Conservation (phyloP, 2,888 invertebrate species). For the Pogonocherus hispidulus region DNA sequence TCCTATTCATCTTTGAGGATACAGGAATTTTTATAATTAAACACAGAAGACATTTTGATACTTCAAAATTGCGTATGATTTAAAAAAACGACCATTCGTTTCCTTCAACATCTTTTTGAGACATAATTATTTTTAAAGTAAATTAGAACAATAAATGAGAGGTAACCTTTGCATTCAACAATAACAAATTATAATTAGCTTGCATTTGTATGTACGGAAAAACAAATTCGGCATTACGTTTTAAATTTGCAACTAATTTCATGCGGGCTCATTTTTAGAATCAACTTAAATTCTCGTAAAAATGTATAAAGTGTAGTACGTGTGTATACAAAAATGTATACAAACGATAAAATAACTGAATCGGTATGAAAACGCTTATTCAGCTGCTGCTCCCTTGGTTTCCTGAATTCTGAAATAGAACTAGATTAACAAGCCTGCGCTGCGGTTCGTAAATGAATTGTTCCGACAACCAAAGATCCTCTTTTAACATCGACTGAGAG, state of each 20-base stretch:
- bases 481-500: slow-evolving; percentile 15
- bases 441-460: slow-evolving; percentile 25
- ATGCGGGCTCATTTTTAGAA: background rate
- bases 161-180: background rate
- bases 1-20: no score
- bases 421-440: slow-evolving; percentile 18
- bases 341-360: slow-evolving; percentile 12
- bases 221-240: background rate
- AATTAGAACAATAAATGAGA: background rate
- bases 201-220: background rate
- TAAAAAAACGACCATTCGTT: no score
- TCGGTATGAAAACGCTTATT: slow-evolving; percentile 19
- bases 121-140: slow-evolving; percentile 5
- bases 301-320: slow-evolving; percentile 1
- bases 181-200: background rate
- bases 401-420: slow-evolving; percentile 32
- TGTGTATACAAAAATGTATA: slow-evolving; percentile 23
- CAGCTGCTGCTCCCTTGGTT: slow-evolving; percentile 10
- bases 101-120: background rate
- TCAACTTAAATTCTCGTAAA: background rate
- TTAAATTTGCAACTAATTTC: background rate
- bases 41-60: no score
- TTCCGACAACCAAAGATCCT: slow-evolving; percentile 1
- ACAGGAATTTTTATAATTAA: no score
- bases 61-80: no score